Evolutionary conservation across 1,140 invertebrate genomes (phyloP).

Genomic region (Cyclina sinensis): DNA sequence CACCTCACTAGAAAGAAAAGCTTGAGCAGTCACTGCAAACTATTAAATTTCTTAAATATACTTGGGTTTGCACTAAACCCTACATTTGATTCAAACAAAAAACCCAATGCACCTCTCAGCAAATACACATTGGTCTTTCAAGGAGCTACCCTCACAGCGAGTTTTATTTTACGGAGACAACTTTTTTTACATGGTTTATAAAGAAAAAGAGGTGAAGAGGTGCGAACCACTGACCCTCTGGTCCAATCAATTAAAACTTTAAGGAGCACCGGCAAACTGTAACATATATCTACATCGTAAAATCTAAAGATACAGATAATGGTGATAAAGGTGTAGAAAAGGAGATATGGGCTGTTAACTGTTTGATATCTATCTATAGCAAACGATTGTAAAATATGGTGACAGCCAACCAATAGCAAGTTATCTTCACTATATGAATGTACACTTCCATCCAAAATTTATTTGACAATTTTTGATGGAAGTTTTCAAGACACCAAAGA

Average conservation of each 20-base stretch:
- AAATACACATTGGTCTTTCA: no score
- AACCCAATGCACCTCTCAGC: no score
- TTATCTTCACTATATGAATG: background rate
- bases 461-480: background rate
- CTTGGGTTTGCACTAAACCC: no score
- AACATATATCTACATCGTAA: constrained; percentile 5
- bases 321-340: constrained; percentile 10
- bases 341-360: constrained; percentile 43
- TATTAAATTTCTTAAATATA: no score
- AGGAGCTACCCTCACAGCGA: no score
- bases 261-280: background rate
- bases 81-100: no score
- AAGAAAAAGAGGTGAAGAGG: background rate
- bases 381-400: constrained; percentile 6
- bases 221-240: background rate
- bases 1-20: no score
- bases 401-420: background rate
- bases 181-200: no score
- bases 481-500: no score
- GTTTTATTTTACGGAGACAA: no score
- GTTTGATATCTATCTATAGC: background rate
- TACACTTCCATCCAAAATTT: background rate
- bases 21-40: no score
- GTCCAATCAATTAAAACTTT: constrained; percentile 1
- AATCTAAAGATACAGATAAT: constrained; percentile 5